Evolutionary conservation across 1,140 invertebrate species (phyloP).

Genomic region (Drosophila dunni): DNA sequence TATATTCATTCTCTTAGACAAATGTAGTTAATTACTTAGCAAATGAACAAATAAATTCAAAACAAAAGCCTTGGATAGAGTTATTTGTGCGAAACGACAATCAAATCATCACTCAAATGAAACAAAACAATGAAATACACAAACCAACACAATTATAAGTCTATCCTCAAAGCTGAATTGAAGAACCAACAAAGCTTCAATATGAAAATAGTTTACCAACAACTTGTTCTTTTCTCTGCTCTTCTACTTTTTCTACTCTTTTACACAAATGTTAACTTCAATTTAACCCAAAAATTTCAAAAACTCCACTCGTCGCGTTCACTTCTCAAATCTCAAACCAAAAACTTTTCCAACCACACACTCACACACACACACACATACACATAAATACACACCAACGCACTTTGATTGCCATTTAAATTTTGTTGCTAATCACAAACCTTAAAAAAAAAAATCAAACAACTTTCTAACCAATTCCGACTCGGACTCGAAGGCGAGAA

Average conservation of each 20-base stretch:
- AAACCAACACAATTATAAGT: constrained; percentile 31
- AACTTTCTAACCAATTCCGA: constrained; percentile 37
- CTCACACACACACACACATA: not conserved
- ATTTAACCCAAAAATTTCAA: constrained; percentile 41
- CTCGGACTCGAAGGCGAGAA: constrained; percentile 73
- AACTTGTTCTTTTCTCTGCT: constrained; percentile 81
- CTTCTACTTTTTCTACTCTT: constrained; percentile 77
- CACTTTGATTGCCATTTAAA: constrained; percentile 44
- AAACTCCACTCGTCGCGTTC: constrained; percentile 17
- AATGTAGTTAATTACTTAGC: constrained; percentile 72
- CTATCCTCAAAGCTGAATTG: constrained; percentile 48
- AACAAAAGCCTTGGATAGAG: constrained; percentile 56
- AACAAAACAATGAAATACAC: not conserved
- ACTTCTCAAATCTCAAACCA: constrained; percentile 22
- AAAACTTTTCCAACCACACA: constrained; percentile 22
- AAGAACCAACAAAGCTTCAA: constrained; percentile 52
- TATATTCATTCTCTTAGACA: constrained; percentile 73
- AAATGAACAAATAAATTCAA: constrained; percentile 29
- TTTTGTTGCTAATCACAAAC: constrained; percentile 42
- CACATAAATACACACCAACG: constrained; percentile 15
- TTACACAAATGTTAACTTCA: constrained; percentile 56
- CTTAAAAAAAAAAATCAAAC: constrained; percentile 27
- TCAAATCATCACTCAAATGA: constrained; percentile 7
- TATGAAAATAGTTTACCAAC: constrained; percentile 50
- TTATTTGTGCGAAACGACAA: constrained; percentile 29